A percentile compares a stretch with the other conserved stretches of the same genome.
phyloP scores from a whole-genome alignment of 2,888 invertebrate species.

The Cryptus viduatorius region DNA sequence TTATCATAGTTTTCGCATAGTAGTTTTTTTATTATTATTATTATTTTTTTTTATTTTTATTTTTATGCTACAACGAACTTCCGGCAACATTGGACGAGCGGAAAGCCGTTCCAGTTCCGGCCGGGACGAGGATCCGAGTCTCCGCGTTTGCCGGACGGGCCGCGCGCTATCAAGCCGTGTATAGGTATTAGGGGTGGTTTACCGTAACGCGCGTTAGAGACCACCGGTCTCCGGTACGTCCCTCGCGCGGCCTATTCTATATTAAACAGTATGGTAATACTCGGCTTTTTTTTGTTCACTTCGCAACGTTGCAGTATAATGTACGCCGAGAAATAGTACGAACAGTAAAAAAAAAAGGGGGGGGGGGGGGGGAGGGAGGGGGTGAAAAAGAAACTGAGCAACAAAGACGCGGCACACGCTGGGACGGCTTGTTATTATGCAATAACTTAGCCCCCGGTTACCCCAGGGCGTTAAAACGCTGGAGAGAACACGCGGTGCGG shows the following conservation, averaged over 20 bases:
- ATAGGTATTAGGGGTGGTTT: slow-evolving; percentile 39
- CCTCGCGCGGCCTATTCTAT: slow-evolving; percentile 75
- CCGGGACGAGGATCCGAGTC: slow-evolving; percentile 52
- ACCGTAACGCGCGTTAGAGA: slow-evolving; percentile 49
- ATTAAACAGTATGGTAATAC: slow-evolving; percentile 84
- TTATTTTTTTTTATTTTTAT: slow-evolving; percentile 24
- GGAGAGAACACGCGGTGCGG: slow-evolving; percentile 63
- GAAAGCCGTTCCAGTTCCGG: slow-evolving; percentile 48
- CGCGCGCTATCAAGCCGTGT: not conserved
- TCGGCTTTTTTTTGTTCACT: slow-evolving; percentile 29
- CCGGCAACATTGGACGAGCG: slow-evolving; percentile 49
- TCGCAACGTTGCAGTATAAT: not conserved
- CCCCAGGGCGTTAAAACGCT: slow-evolving; percentile 69
- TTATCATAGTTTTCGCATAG: too few relatives aligned
- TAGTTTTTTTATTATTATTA: slow-evolving; percentile 35
- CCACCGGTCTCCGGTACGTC: slow-evolving; percentile 38
- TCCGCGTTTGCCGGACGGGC: slow-evolving; percentile 11
- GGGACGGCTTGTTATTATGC: slow-evolving; percentile 82
- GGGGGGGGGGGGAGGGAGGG: too few relatives aligned
- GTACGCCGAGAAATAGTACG: slow-evolving; percentile 68
- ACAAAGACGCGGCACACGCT: slow-evolving; percentile 76
- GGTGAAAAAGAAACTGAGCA: slow-evolving; percentile 67
- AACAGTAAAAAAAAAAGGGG: slow-evolving; percentile 28
- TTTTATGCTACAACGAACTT: slow-evolving; percentile 48
- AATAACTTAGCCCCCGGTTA: slow-evolving; percentile 77